Conservation (phyloP, 2,797 vertebrate species). For the Chanos chanos region DNA sequence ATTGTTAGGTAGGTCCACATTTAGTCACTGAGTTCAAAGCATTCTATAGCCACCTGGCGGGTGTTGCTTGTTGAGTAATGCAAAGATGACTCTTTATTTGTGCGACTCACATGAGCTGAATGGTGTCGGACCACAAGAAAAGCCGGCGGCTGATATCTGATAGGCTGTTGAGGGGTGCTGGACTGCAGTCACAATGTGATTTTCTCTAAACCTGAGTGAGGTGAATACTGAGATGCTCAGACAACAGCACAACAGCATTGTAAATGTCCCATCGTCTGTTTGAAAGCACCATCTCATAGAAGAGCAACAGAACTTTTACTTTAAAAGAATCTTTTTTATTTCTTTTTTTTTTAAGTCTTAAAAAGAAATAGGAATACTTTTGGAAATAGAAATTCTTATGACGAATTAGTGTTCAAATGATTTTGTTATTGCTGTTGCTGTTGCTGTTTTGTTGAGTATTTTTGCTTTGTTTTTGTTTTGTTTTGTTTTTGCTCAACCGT, state of each 20-base stretch:
- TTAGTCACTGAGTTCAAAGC: conserved; percentile 35
- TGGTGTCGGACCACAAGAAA: conserved; percentile 60
- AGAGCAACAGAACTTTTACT: too few relatives aligned
- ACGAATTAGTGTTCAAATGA: too few relatives aligned
- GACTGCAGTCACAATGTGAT: conserved; percentile 56
- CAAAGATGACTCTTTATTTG: conserved; percentile 64
- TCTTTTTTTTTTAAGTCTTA: too few relatives aligned
- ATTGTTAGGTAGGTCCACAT: conserved; percentile 31
- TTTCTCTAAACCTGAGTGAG: conserved; percentile 44
- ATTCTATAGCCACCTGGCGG: conserved; percentile 45
- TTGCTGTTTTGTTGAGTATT: too few relatives aligned
- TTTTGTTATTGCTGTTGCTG: too few relatives aligned
- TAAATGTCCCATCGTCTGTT: too few relatives aligned
- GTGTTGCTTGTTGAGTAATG: conserved; percentile 49
- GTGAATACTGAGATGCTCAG: background rate
- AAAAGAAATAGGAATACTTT: too few relatives aligned
- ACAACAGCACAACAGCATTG: background rate
- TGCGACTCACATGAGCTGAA: conserved; percentile 65
- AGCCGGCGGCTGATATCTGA: conserved; percentile 60
- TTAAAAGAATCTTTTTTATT: too few relatives aligned
- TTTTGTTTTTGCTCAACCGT: too few relatives aligned
- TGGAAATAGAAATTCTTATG: too few relatives aligned
- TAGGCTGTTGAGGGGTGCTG: conserved; percentile 60
- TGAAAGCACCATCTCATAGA: too few relatives aligned
- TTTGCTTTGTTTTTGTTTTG: too few relatives aligned